Conservation (phyloP, 1,140 invertebrate genomes). For the Episyrphus balteatus region DNA sequence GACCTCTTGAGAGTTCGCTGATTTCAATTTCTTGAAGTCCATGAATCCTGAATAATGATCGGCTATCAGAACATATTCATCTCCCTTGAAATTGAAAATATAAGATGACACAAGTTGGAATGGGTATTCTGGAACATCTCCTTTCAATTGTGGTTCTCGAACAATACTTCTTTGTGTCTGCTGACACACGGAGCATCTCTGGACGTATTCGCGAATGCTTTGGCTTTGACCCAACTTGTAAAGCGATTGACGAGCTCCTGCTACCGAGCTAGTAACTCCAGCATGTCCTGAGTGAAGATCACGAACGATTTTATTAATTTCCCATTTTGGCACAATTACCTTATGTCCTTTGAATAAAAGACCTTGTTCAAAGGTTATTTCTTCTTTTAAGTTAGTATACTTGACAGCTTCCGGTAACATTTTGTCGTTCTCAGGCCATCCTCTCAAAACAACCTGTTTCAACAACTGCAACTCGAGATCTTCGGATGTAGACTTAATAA, state of each 20-base stretch:
- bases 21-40: slow-evolving; percentile 1
- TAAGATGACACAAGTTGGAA: not conserved
- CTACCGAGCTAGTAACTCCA: slow-evolving; percentile 13
- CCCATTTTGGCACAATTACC: slow-evolving; percentile 16
- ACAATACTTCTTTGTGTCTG: slow-evolving; percentile 1
- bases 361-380: slow-evolving; percentile 12
- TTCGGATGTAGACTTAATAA: not conserved
- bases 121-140: not conserved
- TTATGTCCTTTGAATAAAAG: slow-evolving; percentile 18
- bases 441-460: slow-evolving; percentile 4
- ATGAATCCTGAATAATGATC: slow-evolving; percentile 1
- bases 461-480: slow-evolving; percentile 5
- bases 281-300: slow-evolving; percentile 22
- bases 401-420: slow-evolving; percentile 3
- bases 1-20: not conserved
- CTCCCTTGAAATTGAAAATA: not conserved
- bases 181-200: slow-evolving; percentile 2
- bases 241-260: slow-evolving; percentile 4
- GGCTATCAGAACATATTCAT: not conserved
- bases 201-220: slow-evolving; percentile 2
- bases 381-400: slow-evolving; percentile 12
- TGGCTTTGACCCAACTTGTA: not conserved
- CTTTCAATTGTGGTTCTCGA: slow-evolving; percentile 3
- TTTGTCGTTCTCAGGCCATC: slow-evolving; percentile 11
- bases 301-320: slow-evolving; percentile 15